A percentile compares a stretch with the other conserved stretches of the same genome.
phyloP scores from a whole-genome alignment of 1,140 invertebrate species.

The Megalonaias nervosa region DNA sequence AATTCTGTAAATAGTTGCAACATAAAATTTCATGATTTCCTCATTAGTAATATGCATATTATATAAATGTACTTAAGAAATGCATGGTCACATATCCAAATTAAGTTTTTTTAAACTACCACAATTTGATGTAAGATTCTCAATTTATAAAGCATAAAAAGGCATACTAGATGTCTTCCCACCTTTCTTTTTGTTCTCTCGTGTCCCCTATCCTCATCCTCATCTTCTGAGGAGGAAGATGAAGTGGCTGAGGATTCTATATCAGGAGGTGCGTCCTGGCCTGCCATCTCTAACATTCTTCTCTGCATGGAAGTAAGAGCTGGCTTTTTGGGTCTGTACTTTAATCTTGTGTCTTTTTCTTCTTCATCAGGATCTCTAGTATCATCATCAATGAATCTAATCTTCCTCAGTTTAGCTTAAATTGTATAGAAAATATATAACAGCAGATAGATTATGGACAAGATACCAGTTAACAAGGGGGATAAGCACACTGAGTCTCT shows the following conservation, averaged over 20 bases:
- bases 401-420: slow-evolving; percentile 73
- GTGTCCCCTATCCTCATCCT: slow-evolving; percentile 37
- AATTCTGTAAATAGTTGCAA: too few relatives aligned
- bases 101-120: too few relatives aligned
- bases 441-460: neutral
- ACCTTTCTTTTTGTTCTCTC: slow-evolving; percentile 24
- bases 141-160: too few relatives aligned
- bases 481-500: neutral
- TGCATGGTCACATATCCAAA: too few relatives aligned
- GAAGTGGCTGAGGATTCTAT: slow-evolving; percentile 27
- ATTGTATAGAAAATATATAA: slow-evolving; percentile 1
- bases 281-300: slow-evolving; percentile 85
- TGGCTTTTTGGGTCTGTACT: slow-evolving; percentile 42
- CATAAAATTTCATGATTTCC: too few relatives aligned
- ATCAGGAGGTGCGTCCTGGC: slow-evolving; percentile 93
- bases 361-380: slow-evolving; percentile 67
- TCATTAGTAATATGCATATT: too few relatives aligned
- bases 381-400: slow-evolving; percentile 80
- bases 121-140: too few relatives aligned
- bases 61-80: too few relatives aligned
- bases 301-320: slow-evolving; percentile 82
- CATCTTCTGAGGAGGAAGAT: slow-evolving; percentile 10
- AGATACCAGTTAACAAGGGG: too few relatives aligned
- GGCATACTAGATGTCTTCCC: neutral
- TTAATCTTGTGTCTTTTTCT: slow-evolving; percentile 65